Conservation (phyloP, 2,113 vertebrate genomes). For the Vulpes lagopus region DNA sequence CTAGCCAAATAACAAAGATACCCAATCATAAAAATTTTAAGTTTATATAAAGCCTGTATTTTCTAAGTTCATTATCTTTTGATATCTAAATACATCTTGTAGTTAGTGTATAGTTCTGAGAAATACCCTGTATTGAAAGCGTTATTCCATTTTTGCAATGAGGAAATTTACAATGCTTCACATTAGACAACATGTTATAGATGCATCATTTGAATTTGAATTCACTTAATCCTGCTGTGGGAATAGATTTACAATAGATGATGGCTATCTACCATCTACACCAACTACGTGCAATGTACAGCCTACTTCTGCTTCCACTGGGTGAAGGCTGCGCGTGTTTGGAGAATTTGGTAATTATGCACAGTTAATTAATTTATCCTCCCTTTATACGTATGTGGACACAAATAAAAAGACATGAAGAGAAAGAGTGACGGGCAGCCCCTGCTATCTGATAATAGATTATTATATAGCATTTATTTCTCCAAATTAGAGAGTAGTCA, state of each 20-base stretch:
- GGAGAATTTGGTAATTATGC: slow-evolving; percentile 55
- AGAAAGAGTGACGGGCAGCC: neutral
- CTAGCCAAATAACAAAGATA: slow-evolving; percentile 39
- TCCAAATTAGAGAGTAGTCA: neutral
- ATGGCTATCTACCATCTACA: slow-evolving; percentile 61
- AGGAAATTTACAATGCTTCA: slow-evolving; percentile 57
- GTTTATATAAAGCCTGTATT: neutral
- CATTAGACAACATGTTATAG: slow-evolving; percentile 47
- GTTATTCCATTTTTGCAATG: slow-evolving; percentile 19
- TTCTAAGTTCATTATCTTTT: slow-evolving; percentile 1
- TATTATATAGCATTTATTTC: neutral
- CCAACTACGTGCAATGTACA: neutral
- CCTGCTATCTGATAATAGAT: neutral
- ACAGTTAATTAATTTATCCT: slow-evolving; percentile 54
- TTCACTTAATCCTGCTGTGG: slow-evolving; percentile 62
- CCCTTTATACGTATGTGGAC: slow-evolving; percentile 8
- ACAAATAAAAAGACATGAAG: neutral
- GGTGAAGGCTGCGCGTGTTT: neutral
- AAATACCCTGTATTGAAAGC: neutral
- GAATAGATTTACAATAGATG: slow-evolving; percentile 44
- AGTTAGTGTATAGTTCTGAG: neutral
- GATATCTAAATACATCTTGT: neutral
- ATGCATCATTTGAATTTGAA: slow-evolving; percentile 68
- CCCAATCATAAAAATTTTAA: slow-evolving; percentile 23
- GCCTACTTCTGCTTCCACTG: neutral